Evolutionary conservation across 2,113 vertebrate genomes (phyloP).

Genomic region (Megaleporinus macrocephalus): DNA sequence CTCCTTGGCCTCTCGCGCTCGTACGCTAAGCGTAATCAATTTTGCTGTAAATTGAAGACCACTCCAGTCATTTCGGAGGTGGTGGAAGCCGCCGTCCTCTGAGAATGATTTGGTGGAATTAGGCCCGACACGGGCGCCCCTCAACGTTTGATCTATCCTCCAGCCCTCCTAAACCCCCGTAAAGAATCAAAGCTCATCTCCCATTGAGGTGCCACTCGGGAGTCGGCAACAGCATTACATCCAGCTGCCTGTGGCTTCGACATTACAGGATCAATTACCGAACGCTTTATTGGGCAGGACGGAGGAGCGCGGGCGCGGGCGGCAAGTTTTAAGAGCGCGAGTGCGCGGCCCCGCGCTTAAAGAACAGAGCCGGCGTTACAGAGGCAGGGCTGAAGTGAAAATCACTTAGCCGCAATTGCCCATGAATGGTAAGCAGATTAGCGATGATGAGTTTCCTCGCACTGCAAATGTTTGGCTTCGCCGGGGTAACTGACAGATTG

Average conservation of each 20-base stretch:
- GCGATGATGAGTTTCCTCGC: constrained; percentile 68
- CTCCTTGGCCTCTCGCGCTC: constrained; percentile 19
- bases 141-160: constrained; percentile 26
- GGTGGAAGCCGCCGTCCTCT: constrained; percentile 16
- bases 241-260: constrained; percentile 19
- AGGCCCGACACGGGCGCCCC: constrained; percentile 14
- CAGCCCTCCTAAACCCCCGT: not conserved
- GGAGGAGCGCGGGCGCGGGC: constrained; percentile 31
- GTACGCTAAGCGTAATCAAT: constrained; percentile 37
- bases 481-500: constrained; percentile 59
- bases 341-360: not conserved
- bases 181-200: constrained; percentile 46
- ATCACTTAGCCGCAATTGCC: constrained; percentile 68
- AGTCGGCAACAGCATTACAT: constrained; percentile 26
- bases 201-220: constrained; percentile 36
- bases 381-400: constrained; percentile 59
- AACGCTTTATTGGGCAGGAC: constrained; percentile 61
- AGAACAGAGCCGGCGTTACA: not conserved
- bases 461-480: constrained; percentile 66
- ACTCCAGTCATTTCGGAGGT: constrained; percentile 34
- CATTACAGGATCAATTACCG: constrained; percentile 38
- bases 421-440: constrained; percentile 72
- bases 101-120: constrained; percentile 46
- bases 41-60: constrained; percentile 51
- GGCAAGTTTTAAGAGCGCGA: not conserved